Conservation (phyloP, 1,140 invertebrate genomes). For the Drosophila busckii region DNA sequence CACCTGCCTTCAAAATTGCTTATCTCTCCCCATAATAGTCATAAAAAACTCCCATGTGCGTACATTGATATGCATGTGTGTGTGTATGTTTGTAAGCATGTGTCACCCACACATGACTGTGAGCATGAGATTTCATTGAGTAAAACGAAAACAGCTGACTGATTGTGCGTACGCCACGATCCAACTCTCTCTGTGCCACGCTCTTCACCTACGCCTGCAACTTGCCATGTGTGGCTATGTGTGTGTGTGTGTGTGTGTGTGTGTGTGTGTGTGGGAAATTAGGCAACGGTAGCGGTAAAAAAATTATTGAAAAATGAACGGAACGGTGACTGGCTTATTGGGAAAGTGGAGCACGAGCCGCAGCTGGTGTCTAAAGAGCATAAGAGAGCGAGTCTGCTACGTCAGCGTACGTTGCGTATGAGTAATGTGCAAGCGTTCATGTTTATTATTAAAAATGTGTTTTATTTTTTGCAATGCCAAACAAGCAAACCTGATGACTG, state of each 20-base stretch:
- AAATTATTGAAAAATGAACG: no score
- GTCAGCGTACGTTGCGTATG: slow-evolving; percentile 35
- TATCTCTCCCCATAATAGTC: no score
- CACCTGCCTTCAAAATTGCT: no score
- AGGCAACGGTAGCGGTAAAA: slow-evolving; percentile 40
- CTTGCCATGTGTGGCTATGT: background rate
- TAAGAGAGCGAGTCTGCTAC: slow-evolving; percentile 12
- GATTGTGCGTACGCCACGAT: slow-evolving; percentile 36
- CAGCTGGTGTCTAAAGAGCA: no score
- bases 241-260: background rate
- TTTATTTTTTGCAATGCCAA: slow-evolving; percentile 14
- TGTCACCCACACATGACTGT: slow-evolving; percentile 9
- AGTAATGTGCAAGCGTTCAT: slow-evolving; percentile 38
- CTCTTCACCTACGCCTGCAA: background rate
- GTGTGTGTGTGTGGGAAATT: slow-evolving; percentile 27
- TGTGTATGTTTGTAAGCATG: background rate
- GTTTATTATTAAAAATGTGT: slow-evolving; percentile 34
- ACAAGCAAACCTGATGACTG: slow-evolving; percentile 31
- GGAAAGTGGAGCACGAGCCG: slow-evolving; percentile 44
- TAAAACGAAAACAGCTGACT: slow-evolving; percentile 47
- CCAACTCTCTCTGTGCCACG: slow-evolving; percentile 8
- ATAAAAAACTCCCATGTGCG: no score
- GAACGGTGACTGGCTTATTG: slow-evolving; percentile 19
- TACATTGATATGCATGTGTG: no score
- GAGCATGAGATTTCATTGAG: slow-evolving; percentile 35